A percentile compares a stretch with the other conserved stretches of the same genome.
Conservation (phyloP, 2,888 invertebrate species). For the Palloptera scutellata region DNA sequence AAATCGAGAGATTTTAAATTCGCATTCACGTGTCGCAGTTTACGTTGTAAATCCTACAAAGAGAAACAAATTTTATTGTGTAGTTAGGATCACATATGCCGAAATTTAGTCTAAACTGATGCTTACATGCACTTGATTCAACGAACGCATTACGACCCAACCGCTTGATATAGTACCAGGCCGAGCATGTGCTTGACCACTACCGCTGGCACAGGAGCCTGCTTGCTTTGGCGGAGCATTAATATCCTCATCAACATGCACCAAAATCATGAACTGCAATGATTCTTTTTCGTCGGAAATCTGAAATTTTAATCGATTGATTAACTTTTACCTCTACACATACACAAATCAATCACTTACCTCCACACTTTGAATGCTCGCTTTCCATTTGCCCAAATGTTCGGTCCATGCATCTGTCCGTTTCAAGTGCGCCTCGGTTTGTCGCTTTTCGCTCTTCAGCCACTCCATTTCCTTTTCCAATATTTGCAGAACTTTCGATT, state of each 20-base stretch:
- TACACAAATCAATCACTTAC: slow-evolving; percentile 54
- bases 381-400: slow-evolving; percentile 87
- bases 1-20: slow-evolving; percentile 83
- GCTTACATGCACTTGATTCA: slow-evolving; percentile 71
- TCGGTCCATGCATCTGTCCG: slow-evolving; percentile 91
- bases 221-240: slow-evolving; percentile 46
- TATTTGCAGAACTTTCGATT: slow-evolving; percentile 80
- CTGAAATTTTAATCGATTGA: slow-evolving; percentile 44
- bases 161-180: slow-evolving; percentile 70
- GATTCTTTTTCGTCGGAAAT: slow-evolving; percentile 68
- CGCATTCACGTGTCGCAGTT: slow-evolving; percentile 81
- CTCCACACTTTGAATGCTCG: slow-evolving; percentile 85
- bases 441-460: slow-evolving; percentile 80
- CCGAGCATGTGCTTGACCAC: slow-evolving; percentile 54
- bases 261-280: slow-evolving; percentile 79
- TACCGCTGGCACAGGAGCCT: slow-evolving; percentile 23
- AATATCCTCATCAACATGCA: slow-evolving; percentile 73
- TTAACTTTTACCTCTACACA: too few species aligned
- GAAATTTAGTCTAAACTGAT: not conserved
- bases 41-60: slow-evolving; percentile 79
- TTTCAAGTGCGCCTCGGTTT: slow-evolving; percentile 83
- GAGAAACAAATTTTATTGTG: not conserved
- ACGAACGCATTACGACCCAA: slow-evolving; percentile 73
- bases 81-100: not conserved
- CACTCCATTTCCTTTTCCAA: slow-evolving; percentile 86